Percentiles rank a stretch among this genome's conserved stretches.
Conservation (phyloP, 2,113 vertebrate genomes). For the Lates calcarifer region DNA sequence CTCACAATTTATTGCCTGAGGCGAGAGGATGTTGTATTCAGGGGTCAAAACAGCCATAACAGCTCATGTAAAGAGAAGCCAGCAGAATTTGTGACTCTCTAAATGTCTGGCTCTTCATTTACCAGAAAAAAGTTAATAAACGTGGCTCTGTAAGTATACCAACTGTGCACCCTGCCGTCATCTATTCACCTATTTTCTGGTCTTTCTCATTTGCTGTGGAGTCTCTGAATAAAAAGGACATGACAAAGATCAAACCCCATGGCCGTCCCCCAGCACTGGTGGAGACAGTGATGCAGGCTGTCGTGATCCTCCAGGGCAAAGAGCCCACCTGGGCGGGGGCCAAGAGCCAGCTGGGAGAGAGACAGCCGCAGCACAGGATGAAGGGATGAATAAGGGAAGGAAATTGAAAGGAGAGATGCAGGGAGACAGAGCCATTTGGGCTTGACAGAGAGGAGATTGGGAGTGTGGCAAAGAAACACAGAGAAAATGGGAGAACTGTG, state of each 20-base stretch:
- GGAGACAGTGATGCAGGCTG: conserved; percentile 88
- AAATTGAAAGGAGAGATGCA: conserved; percentile 37
- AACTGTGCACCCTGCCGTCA: not conserved
- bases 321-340: conserved; percentile 89
- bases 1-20: conserved; percentile 80
- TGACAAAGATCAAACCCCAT: conserved; percentile 87
- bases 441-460: conserved; percentile 49
- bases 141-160: not conserved
- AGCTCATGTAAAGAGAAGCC: not conserved
- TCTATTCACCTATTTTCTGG: conserved; percentile 1
- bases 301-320: conserved; percentile 87
- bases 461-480: conserved; percentile 36
- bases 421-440: conserved; percentile 49
- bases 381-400: conserved; percentile 45
- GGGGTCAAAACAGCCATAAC: conserved; percentile 82
- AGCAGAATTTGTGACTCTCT: conserved; percentile 13
- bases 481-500: conserved; percentile 23
- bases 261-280: conserved; percentile 84
- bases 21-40: conserved; percentile 85
- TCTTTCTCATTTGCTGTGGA: conserved; percentile 78
- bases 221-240: conserved; percentile 87
- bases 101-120: conserved; percentile 21
- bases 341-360: conserved; percentile 88
- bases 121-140: not conserved
- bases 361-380: conserved; percentile 33